Percentiles rank a stretch among this genome's conserved stretches.
Conservation (phyloP, 2,888 invertebrate species). For the Ecliptopera silaceata region DNA sequence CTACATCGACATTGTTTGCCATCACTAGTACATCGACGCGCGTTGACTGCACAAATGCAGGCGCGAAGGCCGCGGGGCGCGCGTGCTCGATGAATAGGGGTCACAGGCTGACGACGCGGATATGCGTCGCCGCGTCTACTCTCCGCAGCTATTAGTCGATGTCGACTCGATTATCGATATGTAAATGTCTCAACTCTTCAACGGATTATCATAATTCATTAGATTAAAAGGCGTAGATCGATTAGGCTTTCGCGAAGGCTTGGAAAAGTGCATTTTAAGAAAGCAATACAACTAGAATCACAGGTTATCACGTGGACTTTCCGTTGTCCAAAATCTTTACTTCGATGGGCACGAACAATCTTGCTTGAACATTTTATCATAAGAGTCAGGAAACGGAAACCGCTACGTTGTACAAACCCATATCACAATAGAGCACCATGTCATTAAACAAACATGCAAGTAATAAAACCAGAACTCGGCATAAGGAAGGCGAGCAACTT, state of each 20-base stretch:
- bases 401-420: not conserved
- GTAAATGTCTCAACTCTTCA: constrained; percentile 15
- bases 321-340: not conserved
- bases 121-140: constrained; percentile 33
- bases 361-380: too few species aligned
- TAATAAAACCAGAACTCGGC: not conserved
- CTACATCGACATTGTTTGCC: constrained; percentile 28
- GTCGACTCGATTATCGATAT: constrained; percentile 14
- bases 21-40: constrained; percentile 42
- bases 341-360: too few species aligned
- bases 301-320: not conserved
- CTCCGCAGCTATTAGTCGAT: constrained; percentile 10
- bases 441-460: constrained; percentile 21
- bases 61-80: constrained; percentile 54
- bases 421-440: constrained; percentile 8
- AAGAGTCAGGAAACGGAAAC: constrained; percentile 14
- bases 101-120: constrained; percentile 57
- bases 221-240: constrained; percentile 6
- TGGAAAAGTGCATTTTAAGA: too few species aligned
- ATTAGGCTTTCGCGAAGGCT: not conserved
- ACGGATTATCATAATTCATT: constrained; percentile 12
- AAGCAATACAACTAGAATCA: not conserved
- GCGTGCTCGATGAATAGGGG: constrained; percentile 66
- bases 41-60: constrained; percentile 51
- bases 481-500: constrained; percentile 25